phyloP scores from a whole-genome alignment of 2,113 vertebrate genomes.

The Silurus asotus region DNA sequence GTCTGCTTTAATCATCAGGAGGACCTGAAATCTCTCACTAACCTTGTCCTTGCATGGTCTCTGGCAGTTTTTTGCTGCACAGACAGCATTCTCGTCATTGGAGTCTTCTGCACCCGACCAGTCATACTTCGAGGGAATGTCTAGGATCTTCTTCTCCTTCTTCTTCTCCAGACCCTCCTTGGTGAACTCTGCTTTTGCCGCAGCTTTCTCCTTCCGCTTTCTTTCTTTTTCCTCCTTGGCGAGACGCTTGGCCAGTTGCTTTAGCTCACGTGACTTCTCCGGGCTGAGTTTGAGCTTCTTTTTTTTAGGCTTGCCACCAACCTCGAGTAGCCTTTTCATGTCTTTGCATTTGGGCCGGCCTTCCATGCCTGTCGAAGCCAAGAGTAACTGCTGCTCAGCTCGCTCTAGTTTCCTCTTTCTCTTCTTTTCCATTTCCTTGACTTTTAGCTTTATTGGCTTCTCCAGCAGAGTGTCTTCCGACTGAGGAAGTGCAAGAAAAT shows the following conservation, averaged over 20 bases:
- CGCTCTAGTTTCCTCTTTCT: constrained; percentile 89
- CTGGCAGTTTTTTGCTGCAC: constrained; percentile 93
- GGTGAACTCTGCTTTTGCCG: constrained; percentile 82
- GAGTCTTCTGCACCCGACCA: constrained; percentile 98
- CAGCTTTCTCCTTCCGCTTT: constrained; percentile 91
- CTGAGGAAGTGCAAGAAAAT: constrained; percentile 38
- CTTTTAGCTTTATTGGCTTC: constrained; percentile 88
- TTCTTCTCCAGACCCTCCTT: constrained; percentile 89
- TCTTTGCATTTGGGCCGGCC: constrained; percentile 84
- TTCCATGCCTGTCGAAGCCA: constrained; percentile 62
- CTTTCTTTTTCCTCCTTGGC: constrained; percentile 95
- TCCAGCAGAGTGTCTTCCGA: constrained; percentile 89
- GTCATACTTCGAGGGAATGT: constrained; percentile 97
- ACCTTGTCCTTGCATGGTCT: constrained; percentile 98
- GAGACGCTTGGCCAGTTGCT: constrained; percentile 91
- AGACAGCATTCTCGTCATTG: constrained; percentile 95
- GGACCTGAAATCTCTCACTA: constrained; percentile 53
- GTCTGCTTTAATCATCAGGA: neutral
- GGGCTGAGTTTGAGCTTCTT: constrained; percentile 93
- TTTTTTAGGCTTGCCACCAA: constrained; percentile 88
- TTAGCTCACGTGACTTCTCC: constrained; percentile 92
- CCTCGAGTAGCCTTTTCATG: constrained; percentile 82
- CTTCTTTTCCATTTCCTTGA: constrained; percentile 91
- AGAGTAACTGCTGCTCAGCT: constrained; percentile 86
- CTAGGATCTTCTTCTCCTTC: constrained; percentile 92